Conservation (phyloP, 2,113 vertebrate species). For the Petromus typicus region DNA sequence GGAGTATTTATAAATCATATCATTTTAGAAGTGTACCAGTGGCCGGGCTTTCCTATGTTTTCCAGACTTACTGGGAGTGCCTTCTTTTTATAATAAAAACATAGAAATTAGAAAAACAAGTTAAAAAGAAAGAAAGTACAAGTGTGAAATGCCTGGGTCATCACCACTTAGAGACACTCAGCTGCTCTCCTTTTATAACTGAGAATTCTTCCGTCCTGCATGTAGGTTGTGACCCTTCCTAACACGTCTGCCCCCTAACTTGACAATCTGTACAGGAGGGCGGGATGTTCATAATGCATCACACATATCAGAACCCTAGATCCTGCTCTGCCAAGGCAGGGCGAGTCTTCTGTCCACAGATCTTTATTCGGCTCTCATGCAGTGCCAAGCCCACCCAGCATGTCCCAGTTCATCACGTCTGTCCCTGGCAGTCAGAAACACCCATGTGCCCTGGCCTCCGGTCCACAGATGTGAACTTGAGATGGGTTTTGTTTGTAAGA, state of each 20-base stretch:
- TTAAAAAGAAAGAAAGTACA: background rate
- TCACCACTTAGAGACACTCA: background rate
- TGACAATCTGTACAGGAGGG: background rate
- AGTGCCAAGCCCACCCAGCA: conserved; percentile 44
- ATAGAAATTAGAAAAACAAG: background rate
- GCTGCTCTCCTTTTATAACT: background rate
- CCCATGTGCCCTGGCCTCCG: background rate
- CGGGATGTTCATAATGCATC: background rate
- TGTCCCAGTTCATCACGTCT: background rate
- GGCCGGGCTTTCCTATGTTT: background rate
- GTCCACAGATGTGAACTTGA: background rate
- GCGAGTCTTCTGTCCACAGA: background rate
- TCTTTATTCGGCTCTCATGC: background rate
- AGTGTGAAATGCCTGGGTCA: background rate
- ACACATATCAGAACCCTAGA: background rate
- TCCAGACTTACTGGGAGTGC: background rate
- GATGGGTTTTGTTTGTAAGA: background rate
- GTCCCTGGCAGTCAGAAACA: background rate
- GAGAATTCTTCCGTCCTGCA: conserved; percentile 16
- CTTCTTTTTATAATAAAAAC: conserved; percentile 17
- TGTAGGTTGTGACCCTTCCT: background rate
- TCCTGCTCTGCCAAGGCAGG: background rate
- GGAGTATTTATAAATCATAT: conserved; percentile 21
- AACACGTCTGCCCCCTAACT: background rate
- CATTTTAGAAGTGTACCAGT: background rate